Evolutionary conservation across 2,888 invertebrate species (phyloP).

Genomic region (Gnatocerus cornutus): DNA sequence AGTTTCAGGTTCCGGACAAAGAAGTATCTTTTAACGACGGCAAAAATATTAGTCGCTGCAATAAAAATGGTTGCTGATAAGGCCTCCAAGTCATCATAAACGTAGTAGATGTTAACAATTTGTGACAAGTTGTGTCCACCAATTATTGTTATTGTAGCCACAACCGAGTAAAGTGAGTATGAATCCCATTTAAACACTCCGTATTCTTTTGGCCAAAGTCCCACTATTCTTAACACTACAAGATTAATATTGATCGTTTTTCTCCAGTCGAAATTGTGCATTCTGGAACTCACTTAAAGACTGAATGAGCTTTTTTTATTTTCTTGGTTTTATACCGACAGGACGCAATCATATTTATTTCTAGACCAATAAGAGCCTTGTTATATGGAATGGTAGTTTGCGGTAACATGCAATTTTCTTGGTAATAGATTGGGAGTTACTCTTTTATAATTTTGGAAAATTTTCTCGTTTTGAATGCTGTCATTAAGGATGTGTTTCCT

Average conservation of each 20-base stretch:
- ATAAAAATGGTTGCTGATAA: background rate
- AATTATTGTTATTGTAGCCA: constrained; percentile 7
- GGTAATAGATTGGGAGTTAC: too few species aligned
- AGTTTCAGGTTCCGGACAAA: background rate
- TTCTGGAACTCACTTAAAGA: background rate
- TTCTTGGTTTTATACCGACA: constrained; percentile 1
- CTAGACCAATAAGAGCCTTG: background rate
- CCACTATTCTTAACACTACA: constrained; percentile 17
- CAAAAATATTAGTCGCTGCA: background rate
- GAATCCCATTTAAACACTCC: constrained; percentile 3
- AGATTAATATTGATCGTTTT: constrained; percentile 17
- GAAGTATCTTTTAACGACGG: background rate
- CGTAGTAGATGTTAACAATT: constrained; percentile 10
- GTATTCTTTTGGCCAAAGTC: constrained; percentile 21
- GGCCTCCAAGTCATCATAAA: background rate
- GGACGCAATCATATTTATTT: background rate
- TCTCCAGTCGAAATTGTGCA: constrained; percentile 18
- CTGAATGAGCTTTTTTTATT: background rate
- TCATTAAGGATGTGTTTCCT: too few species aligned
- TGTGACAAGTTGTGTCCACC: constrained; percentile 7
- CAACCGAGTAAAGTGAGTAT: constrained; percentile 7
- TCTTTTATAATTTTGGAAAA: too few species aligned
- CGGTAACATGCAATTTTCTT: too few species aligned
- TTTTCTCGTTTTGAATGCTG: too few species aligned
- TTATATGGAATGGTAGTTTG: too few species aligned